A percentile compares a stretch with the other conserved stretches of the same genome.
Conservation (phyloP, 2,113 vertebrate genomes). For the Apaloderma vittatum region DNA sequence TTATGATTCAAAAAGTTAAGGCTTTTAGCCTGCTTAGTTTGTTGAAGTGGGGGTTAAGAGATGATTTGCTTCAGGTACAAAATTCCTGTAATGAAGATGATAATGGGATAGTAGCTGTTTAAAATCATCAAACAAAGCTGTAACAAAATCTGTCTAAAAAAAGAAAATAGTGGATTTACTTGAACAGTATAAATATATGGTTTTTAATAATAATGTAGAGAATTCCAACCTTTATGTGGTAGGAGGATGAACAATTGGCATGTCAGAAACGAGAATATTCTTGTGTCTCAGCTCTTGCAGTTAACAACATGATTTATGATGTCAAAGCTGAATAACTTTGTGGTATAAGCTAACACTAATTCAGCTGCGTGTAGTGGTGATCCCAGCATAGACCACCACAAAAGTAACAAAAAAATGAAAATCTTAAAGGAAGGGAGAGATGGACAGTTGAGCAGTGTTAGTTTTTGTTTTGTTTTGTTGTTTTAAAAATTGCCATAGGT, state of each 20-base stretch:
- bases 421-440: background rate
- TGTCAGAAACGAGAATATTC: background rate
- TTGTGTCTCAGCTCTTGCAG: background rate
- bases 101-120: background rate
- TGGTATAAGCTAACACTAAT: background rate
- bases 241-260: background rate
- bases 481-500: background rate
- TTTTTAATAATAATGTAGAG: background rate
- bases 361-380: background rate
- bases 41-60: background rate
- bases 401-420: background rate
- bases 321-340: background rate
- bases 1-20: background rate
- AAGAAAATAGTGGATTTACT: background rate
- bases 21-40: background rate
- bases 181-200: fast-evolving
- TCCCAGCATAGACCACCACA: background rate
- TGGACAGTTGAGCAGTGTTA: background rate
- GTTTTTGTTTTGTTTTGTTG: no score
- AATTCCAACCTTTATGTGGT: background rate
- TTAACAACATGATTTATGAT: background rate
- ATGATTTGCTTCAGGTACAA: background rate
- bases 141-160: background rate
- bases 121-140: background rate
- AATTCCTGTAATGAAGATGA: background rate